These are phyloP conservation scores for Henricia sp. DNA, from an alignment of 53 echinoderm and acorn worm species.

Conservation along the genomic window DNA sequence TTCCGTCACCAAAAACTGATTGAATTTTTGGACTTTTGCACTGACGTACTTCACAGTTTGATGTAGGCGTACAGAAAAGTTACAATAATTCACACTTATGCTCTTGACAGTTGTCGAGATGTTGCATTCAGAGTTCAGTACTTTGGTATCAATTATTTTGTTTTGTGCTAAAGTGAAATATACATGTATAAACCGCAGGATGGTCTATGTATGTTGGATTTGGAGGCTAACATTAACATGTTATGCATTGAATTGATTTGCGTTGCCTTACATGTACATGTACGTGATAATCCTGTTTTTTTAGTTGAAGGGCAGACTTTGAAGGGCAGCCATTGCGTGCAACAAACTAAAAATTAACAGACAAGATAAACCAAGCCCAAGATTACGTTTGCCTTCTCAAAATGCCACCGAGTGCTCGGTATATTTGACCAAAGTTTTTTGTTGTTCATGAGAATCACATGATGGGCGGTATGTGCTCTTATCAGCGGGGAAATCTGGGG, in stretches of 20 bases:
- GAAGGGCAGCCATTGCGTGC: not conserved
- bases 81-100: not conserved
- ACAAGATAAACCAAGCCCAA: not conserved
- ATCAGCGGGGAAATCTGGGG: constrained; percentile 20
- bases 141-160: not conserved
- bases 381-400: constrained; percentile 10
- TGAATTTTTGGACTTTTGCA: constrained; percentile 42
- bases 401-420: constrained; percentile 34
- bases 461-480: constrained; percentile 22
- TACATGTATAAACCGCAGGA: no score
- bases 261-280: no score
- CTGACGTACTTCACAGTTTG: constrained; percentile 39
- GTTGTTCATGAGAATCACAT: constrained; percentile 31
- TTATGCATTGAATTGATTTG: no score
- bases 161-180: not conserved
- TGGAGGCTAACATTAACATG: no score
- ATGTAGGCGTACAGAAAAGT: constrained; percentile 1
- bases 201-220: no score
- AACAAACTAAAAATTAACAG: constrained; percentile 39
- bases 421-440: constrained; percentile 45
- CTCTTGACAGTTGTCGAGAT: not conserved
- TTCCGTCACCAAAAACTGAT: constrained; percentile 20
- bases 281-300: no score
- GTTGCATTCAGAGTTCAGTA: not conserved
- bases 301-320: not conserved